Percentiles rank a stretch among this genome's conserved stretches.
Evolutionary conservation across 1,140 invertebrate species (phyloP).

Genomic region (Papilio polyxenes): DNA sequence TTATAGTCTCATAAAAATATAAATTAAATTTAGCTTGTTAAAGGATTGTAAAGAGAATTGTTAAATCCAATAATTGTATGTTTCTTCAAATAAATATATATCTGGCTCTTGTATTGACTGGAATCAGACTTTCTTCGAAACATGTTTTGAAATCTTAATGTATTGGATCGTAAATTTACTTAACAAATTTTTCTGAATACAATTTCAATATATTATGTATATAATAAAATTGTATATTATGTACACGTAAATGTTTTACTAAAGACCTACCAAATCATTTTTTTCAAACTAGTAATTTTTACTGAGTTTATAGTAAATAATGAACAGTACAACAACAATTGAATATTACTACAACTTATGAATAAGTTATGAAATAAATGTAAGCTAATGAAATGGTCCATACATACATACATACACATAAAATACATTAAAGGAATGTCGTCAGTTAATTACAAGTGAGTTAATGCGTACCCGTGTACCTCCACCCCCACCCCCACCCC

Average conservation of each 20-base stretch:
- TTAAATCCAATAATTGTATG: background rate
- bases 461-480: conserved; percentile 5
- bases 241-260: too few species aligned
- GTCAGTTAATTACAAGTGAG: conserved; percentile 17
- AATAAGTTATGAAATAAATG: conserved; percentile 5
- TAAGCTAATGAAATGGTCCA: background rate
- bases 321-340: background rate
- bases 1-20: background rate
- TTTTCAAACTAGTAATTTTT: too few species aligned
- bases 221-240: too few species aligned
- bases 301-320: background rate
- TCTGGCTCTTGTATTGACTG: background rate
- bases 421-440: conserved; percentile 22
- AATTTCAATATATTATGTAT: too few species aligned
- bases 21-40: background rate
- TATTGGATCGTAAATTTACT: too few species aligned
- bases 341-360: background rate
- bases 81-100: background rate
- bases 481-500: background rate
- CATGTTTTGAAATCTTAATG: background rate
- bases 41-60: background rate
- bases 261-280: too few species aligned
- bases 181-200: too few species aligned
- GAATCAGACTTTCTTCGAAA: conserved; percentile 6
- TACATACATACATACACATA: background rate